Percentiles rank a stretch among this genome's conserved stretches.
These are phyloP conservation scores for Corythaeola cristata DNA, from an alignment of 2,113 vertebrate genomes.

Conservation along the genomic window DNA sequence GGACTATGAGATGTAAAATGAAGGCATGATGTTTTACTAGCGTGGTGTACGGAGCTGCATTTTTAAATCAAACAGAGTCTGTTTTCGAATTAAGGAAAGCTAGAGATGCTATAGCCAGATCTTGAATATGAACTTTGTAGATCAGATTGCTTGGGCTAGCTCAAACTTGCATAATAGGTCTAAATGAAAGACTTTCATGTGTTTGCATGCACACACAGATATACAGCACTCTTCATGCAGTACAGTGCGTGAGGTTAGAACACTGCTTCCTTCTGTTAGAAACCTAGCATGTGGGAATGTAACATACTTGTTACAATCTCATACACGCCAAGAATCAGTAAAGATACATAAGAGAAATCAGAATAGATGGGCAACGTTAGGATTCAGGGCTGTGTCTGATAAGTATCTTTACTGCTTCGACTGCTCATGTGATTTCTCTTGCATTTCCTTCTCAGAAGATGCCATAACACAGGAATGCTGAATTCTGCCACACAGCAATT, in stretches of 20 bases:
- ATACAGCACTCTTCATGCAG: not conserved
- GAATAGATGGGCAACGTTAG: not conserved
- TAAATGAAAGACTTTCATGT: not conserved
- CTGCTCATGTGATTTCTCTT: not conserved
- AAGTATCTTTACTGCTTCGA: not conserved
- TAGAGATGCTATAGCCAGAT: not conserved
- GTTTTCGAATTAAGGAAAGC: not conserved
- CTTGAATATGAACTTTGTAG: not conserved
- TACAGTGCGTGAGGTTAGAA: not conserved
- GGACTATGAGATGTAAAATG: not conserved
- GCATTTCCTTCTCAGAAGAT: not conserved
- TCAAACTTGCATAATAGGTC: not conserved
- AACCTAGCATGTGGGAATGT: not conserved
- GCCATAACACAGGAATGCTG: not conserved
- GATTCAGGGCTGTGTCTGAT: not conserved
- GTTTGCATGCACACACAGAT: not conserved
- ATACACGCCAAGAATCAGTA: not conserved
- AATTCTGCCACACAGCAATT: not conserved
- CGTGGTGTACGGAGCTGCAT: not conserved
- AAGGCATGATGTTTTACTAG: not conserved
- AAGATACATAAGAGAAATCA: not conserved
- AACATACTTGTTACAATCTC: not conserved
- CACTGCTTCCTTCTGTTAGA: not conserved
- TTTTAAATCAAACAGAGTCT: not conserved
- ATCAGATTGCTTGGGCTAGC: not conserved